Conservation (phyloP, 2,888 invertebrate species). For the Sinodicranocentrus sp. region DNA sequence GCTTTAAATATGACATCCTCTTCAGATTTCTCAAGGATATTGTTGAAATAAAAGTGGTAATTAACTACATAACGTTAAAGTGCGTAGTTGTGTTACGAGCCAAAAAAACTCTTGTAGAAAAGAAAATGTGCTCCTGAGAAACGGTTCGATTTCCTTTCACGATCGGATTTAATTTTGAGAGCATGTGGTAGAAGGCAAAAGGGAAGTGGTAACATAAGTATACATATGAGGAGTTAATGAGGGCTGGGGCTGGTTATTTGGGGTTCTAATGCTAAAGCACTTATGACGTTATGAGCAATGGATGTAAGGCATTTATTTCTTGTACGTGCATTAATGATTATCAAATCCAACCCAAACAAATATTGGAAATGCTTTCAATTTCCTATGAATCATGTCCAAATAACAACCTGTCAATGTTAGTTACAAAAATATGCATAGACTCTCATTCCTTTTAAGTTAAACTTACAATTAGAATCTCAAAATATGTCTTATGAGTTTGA, state of each 20-base stretch:
- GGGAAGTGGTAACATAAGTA: neutral
- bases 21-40: slow-evolving; percentile 3
- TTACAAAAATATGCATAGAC: no score
- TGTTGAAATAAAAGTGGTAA: neutral
- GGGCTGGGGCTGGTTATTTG: no score
- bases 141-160: slow-evolving; percentile 6
- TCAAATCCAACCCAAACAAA: no score
- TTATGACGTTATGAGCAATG: no score
- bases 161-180: neutral
- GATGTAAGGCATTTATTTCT: no score
- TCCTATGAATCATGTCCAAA: no score
- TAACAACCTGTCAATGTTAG: no score
- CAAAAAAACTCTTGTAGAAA: slow-evolving; percentile 2
- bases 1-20: slow-evolving; percentile 16
- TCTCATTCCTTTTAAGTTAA: no score
- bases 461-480: no score
- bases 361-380: no score
- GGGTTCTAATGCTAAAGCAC: no score
- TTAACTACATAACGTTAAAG: neutral
- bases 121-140: neutral
- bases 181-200: neutral
- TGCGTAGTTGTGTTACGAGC: neutral
- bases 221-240: slow-evolving; percentile 22
- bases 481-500: no score
- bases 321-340: neutral